A percentile compares a stretch with the other conserved stretches of the same genome.
phyloP scores from a whole-genome alignment of 2,888 invertebrate genomes.

The Drosophila gaucha region DNA sequence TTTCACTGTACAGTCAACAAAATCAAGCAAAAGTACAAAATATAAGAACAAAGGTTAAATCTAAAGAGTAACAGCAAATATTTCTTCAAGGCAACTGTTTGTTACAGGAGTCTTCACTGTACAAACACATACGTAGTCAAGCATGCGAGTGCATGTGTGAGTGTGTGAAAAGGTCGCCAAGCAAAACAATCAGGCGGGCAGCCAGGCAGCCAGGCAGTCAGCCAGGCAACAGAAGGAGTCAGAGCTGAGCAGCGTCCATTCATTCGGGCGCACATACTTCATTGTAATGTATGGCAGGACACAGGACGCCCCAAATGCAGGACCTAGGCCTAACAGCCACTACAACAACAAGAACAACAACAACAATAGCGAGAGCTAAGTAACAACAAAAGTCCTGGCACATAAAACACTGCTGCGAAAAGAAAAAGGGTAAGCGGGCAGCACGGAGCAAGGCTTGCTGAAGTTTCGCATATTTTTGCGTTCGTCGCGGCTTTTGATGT shows the following conservation, averaged over 20 bases:
- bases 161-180: conserved; percentile 70
- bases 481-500: conserved; percentile 69
- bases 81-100: not conserved
- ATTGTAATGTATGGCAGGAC: conserved; percentile 74
- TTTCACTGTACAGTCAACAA: conserved; percentile 2
- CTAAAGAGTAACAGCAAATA: not conserved
- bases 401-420: conserved; percentile 65
- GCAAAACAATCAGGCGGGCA: conserved; percentile 60
- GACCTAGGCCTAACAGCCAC: conserved; percentile 46
- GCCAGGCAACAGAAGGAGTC: conserved; percentile 13
- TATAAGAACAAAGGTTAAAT: no score
- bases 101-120: conserved; percentile 1
- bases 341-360: conserved; percentile 34
- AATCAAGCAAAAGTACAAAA: no score
- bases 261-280: conserved; percentile 73
- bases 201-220: conserved; percentile 18
- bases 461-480: conserved; percentile 76
- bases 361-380: conserved; percentile 23
- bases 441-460: conserved; percentile 30
- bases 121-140: conserved; percentile 13
- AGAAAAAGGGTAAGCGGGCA: not conserved
- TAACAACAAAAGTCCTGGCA: conserved; percentile 42
- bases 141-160: conserved; percentile 16
- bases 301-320: conserved; percentile 36
- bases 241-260: conserved; percentile 53